Conservation (phyloP, 1,140 invertebrate species). For the Pseudobourletiella spinata region DNA sequence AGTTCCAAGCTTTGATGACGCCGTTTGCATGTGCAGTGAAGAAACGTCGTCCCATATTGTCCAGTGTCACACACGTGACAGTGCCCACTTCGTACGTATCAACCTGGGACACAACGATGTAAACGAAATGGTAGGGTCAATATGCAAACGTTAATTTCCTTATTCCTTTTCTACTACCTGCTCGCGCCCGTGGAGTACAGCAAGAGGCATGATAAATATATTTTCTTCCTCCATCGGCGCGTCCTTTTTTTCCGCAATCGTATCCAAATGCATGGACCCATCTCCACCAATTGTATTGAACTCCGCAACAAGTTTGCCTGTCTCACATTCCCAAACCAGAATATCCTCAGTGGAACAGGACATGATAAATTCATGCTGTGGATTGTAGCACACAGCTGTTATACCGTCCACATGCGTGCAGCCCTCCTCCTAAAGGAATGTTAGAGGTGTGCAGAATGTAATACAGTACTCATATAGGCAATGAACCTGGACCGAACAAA, state of each 20-base stretch:
- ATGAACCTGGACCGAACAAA: too few relatives aligned
- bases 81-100: conserved; percentile 20
- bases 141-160: neutral
- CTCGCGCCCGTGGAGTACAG: conserved; percentile 12
- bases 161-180: neutral
- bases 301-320: conserved; percentile 14
- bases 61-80: conserved; percentile 15
- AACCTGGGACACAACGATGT: neutral
- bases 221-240: conserved; percentile 15
- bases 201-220: conserved; percentile 10
- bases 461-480: too few relatives aligned
- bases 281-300: conserved; percentile 26
- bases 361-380: conserved; percentile 18
- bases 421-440: conserved; percentile 9
- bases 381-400: conserved; percentile 18
- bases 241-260: conserved; percentile 13
- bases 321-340: conserved; percentile 16
- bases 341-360: conserved; percentile 20
- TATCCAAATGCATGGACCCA: conserved; percentile 25
- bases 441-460: too few relatives aligned
- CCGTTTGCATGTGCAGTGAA: conserved; percentile 22
- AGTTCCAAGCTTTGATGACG: conserved; percentile 23
- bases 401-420: conserved; percentile 14
- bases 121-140: too few relatives aligned
- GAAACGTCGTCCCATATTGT: conserved; percentile 12